Conservation (phyloP, 2,888 invertebrate species). For the Drosophila mettleri region DNA sequence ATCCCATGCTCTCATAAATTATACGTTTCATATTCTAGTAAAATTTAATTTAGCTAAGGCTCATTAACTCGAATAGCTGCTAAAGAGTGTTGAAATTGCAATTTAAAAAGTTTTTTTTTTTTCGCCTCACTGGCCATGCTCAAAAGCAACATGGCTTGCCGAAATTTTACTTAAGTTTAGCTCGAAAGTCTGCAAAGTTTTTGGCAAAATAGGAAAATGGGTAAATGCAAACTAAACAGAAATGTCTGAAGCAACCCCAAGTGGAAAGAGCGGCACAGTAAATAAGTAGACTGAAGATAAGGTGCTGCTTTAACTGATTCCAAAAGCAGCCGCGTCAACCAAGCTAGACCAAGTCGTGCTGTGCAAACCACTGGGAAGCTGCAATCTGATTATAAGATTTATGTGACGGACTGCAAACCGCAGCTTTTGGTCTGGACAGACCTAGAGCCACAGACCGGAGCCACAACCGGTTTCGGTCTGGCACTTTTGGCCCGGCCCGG, state of each 20-base stretch:
- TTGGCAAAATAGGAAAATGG: background rate
- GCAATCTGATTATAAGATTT: constrained; percentile 58
- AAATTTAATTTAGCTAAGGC: background rate
- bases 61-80: background rate
- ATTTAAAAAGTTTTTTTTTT: background rate
- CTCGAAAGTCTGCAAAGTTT: constrained; percentile 15
- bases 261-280: constrained; percentile 3
- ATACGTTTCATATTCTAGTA: background rate
- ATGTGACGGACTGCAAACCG: constrained; percentile 38
- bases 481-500: constrained; percentile 2
- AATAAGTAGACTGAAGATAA: constrained; percentile 46
- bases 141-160: background rate
- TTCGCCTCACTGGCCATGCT: background rate
- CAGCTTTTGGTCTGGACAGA: constrained; percentile 2
- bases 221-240: constrained; percentile 5
- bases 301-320: constrained; percentile 45
- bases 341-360: background rate
- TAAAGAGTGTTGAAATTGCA: background rate
- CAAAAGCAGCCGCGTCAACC: constrained; percentile 8
- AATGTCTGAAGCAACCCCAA: constrained; percentile 2
- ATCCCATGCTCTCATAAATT: background rate
- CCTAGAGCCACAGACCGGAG: background rate
- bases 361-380: constrained; percentile 8
- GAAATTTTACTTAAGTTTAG: background rate
- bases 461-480: constrained; percentile 6